Percentiles rank a stretch among this genome's conserved stretches.
Conservation (phyloP, 2,113 vertebrate species). For the Cichladusa arquata region DNA sequence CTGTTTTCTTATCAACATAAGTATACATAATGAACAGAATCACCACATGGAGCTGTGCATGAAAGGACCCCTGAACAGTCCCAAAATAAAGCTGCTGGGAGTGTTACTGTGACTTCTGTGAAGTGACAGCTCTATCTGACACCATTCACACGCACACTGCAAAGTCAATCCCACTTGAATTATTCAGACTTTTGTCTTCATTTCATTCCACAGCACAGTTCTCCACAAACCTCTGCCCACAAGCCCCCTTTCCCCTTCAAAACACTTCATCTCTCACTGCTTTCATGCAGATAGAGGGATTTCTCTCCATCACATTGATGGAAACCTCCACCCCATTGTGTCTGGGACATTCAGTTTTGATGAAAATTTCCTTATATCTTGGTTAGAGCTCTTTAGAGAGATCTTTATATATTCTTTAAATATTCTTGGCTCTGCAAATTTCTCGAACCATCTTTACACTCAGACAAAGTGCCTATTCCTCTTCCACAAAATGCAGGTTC, state of each 20-base stretch:
- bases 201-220: background rate
- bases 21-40: background rate
- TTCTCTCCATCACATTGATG: background rate
- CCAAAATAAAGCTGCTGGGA: background rate
- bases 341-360: background rate
- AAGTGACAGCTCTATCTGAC: background rate
- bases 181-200: background rate
- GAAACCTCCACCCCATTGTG: background rate
- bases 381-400: background rate
- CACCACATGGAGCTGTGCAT: background rate
- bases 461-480: no score
- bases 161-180: background rate
- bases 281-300: background rate
- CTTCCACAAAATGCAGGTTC: background rate
- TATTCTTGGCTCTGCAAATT: background rate
- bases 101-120: background rate
- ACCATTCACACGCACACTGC: background rate
- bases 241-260: background rate
- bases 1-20: background rate
- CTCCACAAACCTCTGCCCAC: background rate
- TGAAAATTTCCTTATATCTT: background rate
- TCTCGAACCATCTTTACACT: background rate
- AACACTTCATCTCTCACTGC: background rate
- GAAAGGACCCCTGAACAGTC: background rate
- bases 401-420: background rate